These are phyloP conservation scores for Myiozetetes cayanensis DNA, from an alignment of 2,113 vertebrate species.

Conservation along the genomic window DNA sequence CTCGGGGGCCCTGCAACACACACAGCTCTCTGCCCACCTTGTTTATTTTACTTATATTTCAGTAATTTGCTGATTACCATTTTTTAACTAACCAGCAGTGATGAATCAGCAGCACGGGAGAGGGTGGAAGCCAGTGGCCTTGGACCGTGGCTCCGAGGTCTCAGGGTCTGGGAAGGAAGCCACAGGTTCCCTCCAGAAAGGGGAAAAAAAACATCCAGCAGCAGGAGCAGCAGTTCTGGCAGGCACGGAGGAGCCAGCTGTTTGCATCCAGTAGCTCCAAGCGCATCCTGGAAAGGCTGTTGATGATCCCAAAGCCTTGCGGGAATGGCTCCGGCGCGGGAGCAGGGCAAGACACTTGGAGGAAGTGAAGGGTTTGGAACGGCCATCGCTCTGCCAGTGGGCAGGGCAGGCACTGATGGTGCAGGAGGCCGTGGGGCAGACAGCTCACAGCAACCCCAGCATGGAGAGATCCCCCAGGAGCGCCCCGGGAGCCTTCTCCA, in stretches of 20 bases:
- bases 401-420: fast-evolving
- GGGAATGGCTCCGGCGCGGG: background rate
- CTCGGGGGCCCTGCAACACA: background rate
- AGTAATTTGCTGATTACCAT: constrained; percentile 53
- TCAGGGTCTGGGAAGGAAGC: constrained; percentile 56
- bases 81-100: constrained; percentile 50
- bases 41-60: constrained; percentile 59
- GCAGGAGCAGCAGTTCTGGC: background rate
- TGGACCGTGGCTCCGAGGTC: constrained; percentile 45
- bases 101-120: constrained; percentile 69
- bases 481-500: background rate
- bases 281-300: background rate
- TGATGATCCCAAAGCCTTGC: background rate
- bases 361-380: fast-evolving
- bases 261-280: background rate
- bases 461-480: background rate
- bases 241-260: background rate
- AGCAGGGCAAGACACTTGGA: fast-evolving
- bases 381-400: fast-evolving
- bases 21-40: constrained; percentile 15
- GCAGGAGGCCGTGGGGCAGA: background rate
- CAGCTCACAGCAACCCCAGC: background rate
- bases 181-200: constrained; percentile 42
- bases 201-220: background rate
- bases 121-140: constrained; percentile 33